These are phyloP conservation scores for Pollenia amentaria DNA, from an alignment of 2,888 invertebrate genomes.

Conservation along the genomic window DNA sequence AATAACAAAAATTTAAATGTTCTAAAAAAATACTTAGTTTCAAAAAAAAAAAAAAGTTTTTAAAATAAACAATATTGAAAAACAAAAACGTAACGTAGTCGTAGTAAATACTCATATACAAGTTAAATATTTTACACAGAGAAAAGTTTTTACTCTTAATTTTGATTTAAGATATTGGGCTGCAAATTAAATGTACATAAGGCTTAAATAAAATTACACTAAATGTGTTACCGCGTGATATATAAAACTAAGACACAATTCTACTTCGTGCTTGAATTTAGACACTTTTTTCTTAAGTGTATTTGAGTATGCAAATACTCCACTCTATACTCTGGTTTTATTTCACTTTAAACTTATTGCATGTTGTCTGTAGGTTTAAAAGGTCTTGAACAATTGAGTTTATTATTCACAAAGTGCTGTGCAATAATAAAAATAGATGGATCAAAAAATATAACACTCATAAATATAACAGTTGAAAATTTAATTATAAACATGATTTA, in stretches of 20 bases:
- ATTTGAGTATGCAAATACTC: not conserved
- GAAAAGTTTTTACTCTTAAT: too few relatives aligned
- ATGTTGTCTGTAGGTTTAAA: conserved; percentile 48
- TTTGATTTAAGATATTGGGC: too few relatives aligned
- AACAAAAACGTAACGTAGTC: not conserved
- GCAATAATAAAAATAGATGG: conserved; percentile 7
- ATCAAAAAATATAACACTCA: conserved; percentile 13
- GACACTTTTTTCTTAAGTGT: too few relatives aligned
- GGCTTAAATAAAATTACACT: too few relatives aligned
- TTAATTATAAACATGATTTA: not conserved
- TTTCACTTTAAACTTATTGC: conserved; percentile 24
- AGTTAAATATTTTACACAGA: too few relatives aligned
- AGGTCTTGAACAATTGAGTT: conserved; percentile 55
- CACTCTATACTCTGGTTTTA: not conserved
- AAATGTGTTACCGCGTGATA: too few relatives aligned
- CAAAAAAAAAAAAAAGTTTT: not conserved
- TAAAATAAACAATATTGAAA: not conserved
- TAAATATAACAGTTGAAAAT: conserved; percentile 11
- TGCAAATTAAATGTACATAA: too few relatives aligned
- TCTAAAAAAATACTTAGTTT: not conserved
- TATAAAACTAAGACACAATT: too few relatives aligned
- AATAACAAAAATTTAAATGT: conserved; percentile 24
- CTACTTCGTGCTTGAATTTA: too few relatives aligned
- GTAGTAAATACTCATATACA: too few relatives aligned
- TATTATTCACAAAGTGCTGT: conserved; percentile 58